Conservation (phyloP, 2,888 invertebrate species). For the Aporophyla nigra region DNA sequence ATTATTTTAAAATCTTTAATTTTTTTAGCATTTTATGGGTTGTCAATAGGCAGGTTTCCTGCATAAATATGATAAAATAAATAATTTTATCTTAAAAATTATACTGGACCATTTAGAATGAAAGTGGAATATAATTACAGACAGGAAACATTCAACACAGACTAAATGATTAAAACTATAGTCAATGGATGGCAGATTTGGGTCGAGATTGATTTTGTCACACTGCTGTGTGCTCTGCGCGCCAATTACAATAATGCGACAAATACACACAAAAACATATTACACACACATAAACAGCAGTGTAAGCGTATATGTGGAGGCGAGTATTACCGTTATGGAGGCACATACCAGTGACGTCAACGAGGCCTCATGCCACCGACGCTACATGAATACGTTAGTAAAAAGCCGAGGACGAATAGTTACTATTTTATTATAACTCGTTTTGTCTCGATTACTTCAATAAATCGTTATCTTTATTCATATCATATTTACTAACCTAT, state of each 20-base stretch:
- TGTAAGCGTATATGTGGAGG: slow-evolving; percentile 83
- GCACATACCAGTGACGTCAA: slow-evolving; percentile 91
- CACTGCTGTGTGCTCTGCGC: slow-evolving; percentile 77
- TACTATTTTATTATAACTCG: slow-evolving; percentile 69
- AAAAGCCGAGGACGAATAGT: slow-evolving; percentile 81
- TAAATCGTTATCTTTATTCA: slow-evolving; percentile 5
- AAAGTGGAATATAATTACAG: slow-evolving; percentile 35
- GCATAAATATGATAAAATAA: slow-evolving; percentile 5
- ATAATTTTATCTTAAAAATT: background rate
- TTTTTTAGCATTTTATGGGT: background rate
- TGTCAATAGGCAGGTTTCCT: background rate
- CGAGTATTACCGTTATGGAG: slow-evolving; percentile 90
- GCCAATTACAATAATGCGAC: slow-evolving; percentile 83
- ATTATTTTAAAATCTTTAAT: background rate
- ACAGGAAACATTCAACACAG: slow-evolving; percentile 68
- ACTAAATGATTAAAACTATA: slow-evolving; percentile 66
- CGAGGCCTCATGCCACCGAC: slow-evolving; percentile 87
- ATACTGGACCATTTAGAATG: background rate
- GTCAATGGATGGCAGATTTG: slow-evolving; percentile 76
- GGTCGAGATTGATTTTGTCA: slow-evolving; percentile 86
- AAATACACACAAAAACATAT: slow-evolving; percentile 72
- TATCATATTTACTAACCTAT: slow-evolving; percentile 3
- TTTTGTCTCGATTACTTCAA: slow-evolving; percentile 51
- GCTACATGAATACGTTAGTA: slow-evolving; percentile 86
- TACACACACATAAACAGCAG: slow-evolving; percentile 56